A percentile compares a stretch with the other conserved stretches of the same genome.
Conservation (phyloP, 2,797 vertebrate species). For the Dipus sagitta region DNA sequence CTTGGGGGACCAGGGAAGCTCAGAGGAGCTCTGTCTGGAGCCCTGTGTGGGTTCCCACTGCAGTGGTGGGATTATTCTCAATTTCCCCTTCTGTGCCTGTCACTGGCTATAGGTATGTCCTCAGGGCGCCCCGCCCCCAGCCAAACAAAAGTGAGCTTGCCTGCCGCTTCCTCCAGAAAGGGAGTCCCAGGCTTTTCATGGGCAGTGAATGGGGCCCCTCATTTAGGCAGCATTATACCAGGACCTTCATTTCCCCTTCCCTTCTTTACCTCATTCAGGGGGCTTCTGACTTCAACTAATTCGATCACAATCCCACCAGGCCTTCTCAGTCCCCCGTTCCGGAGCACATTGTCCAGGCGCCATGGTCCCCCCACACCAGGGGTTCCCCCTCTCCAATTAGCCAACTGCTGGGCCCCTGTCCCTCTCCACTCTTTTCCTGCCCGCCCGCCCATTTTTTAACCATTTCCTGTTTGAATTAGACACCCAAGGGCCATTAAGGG, state of each 20-base stretch:
- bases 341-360: slow-evolving; percentile 87
- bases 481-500: slow-evolving; percentile 73
- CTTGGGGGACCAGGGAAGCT: neutral
- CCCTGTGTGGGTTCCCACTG: slow-evolving; percentile 54
- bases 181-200: slow-evolving; percentile 92
- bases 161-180: slow-evolving; percentile 93
- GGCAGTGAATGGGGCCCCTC: slow-evolving; percentile 94
- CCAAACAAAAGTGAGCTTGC: slow-evolving; percentile 95
- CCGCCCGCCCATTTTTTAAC: slow-evolving; percentile 80
- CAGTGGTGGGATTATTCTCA: slow-evolving; percentile 62
- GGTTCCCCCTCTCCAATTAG: slow-evolving; percentile 89
- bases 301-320: slow-evolving; percentile 91
- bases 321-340: slow-evolving; percentile 80
- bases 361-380: slow-evolving; percentile 81
- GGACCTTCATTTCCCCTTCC: slow-evolving; percentile 93
- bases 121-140: slow-evolving; percentile 90
- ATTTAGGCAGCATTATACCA: slow-evolving; percentile 94
- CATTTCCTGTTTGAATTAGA: slow-evolving; percentile 83
- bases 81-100: slow-evolving; percentile 87
- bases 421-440: slow-evolving; percentile 79
- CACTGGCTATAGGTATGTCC: slow-evolving; percentile 92
- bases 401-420: slow-evolving; percentile 86
- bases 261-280: slow-evolving; percentile 91
- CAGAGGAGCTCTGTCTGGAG: too few species aligned
- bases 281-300: slow-evolving; percentile 95